These are phyloP conservation scores for Sternotherus odoratus DNA, from an alignment of 2,797 vertebrate genomes.

Conservation along the genomic window DNA sequence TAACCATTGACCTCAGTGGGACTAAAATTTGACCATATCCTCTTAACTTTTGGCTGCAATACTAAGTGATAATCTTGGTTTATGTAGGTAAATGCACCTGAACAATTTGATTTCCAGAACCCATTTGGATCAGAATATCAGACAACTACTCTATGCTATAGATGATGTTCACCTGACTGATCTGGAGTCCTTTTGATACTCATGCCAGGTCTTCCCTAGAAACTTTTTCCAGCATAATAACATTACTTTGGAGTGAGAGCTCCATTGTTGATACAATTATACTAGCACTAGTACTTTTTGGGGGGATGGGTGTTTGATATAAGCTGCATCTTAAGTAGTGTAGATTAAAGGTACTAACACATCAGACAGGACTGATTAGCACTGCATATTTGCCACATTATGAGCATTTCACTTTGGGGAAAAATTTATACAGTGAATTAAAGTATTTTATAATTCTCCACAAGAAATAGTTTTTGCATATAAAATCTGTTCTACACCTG, in stretches of 20 bases:
- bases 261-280: not conserved
- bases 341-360: not conserved
- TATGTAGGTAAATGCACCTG: rapidly evolving
- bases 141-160: rapidly evolving
- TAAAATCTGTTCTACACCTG: slow-evolving; percentile 18
- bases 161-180: not conserved
- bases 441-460: slow-evolving; percentile 17
- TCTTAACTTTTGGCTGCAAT: not conserved
- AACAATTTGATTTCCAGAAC: not conserved
- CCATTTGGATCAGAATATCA: not conserved
- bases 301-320: not conserved
- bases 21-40: not conserved
- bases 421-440: slow-evolving; percentile 36
- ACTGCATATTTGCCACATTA: not conserved
- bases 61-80: not conserved
- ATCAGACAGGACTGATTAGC: not conserved
- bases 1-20: not conserved
- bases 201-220: not conserved
- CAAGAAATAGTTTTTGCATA: slow-evolving; percentile 14
- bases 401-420: slow-evolving; percentile 9
- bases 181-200: not conserved
- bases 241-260: not conserved
- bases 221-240: not conserved
- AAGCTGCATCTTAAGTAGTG: not conserved
- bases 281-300: not conserved